phyloP scores from a whole-genome alignment of 1,140 invertebrate genomes.

The Solen grandis region DNA sequence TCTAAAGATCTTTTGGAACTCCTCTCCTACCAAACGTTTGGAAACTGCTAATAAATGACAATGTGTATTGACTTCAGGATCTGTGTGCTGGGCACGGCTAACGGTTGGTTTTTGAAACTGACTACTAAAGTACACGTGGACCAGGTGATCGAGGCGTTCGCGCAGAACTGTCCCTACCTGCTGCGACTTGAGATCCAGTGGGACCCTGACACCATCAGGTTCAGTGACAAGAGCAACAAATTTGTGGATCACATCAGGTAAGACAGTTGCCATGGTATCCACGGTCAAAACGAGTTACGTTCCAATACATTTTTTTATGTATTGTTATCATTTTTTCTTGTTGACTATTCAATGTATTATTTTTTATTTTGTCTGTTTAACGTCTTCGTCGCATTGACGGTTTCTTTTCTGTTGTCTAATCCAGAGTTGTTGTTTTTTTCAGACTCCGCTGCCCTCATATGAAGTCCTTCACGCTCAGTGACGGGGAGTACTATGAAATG shows the following conservation, averaged over 20 bases:
- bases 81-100: conserved; percentile 97
- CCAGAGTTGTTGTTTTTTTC: too few species aligned
- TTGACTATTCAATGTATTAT: too few species aligned
- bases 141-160: conserved; percentile 98
- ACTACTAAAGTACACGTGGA: conserved; percentile 89
- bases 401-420: too few species aligned
- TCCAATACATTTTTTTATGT: too few species aligned
- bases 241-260: conserved; percentile 81
- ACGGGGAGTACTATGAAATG: conserved; percentile 99
- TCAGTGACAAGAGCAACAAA: conserved; percentile 99
- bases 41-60: too few species aligned
- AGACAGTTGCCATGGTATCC: not conserved
- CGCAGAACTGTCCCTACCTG: conserved; percentile 93
- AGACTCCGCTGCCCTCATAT: conserved; percentile 82
- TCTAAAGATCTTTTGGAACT: too few species aligned
- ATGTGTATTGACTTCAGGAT: too few species aligned
- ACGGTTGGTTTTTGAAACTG: conserved; percentile 97
- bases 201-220: conserved; percentile 98
- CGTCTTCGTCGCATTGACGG: too few species aligned
- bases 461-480: conserved; percentile 87
- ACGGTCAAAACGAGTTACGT: too few species aligned
- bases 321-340: too few species aligned
- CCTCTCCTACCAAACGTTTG: too few species aligned
- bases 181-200: conserved; percentile 97
- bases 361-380: too few species aligned